Percentiles rank a stretch among this genome's conserved stretches.
phyloP scores from a whole-genome alignment of 2,113 vertebrate species.

The Passer montanus region DNA sequence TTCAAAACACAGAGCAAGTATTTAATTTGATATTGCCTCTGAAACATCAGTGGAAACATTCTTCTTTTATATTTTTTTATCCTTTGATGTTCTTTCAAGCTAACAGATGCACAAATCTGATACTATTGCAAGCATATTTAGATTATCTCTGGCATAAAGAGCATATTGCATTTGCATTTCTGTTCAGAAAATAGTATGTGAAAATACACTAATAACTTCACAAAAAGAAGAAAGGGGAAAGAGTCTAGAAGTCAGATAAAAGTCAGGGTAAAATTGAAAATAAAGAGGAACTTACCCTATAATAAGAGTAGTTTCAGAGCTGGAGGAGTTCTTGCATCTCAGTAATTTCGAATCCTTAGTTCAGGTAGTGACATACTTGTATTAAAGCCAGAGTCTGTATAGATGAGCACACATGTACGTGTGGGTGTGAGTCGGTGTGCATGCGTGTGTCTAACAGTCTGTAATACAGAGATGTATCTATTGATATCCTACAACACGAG shows the following conservation, averaged over 20 bases:
- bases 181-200: slow-evolving; percentile 42
- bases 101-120: slow-evolving; percentile 41
- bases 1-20: slow-evolving; percentile 42
- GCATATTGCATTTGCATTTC: slow-evolving; percentile 37
- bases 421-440: not conserved
- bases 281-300: slow-evolving; percentile 75
- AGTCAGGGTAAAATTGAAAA: not conserved
- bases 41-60: not conserved
- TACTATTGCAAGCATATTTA: slow-evolving; percentile 30
- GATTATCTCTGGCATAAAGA: not conserved
- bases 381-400: slow-evolving; percentile 41
- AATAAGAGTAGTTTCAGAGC: slow-evolving; percentile 50
- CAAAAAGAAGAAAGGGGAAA: not conserved
- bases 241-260: not conserved
- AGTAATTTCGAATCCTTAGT: slow-evolving; percentile 56
- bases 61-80: slow-evolving; percentile 28
- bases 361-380: slow-evolving; percentile 65
- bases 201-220: not conserved
- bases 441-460: not conserved
- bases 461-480: slow-evolving; percentile 18
- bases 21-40: slow-evolving; percentile 44
- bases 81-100: slow-evolving; percentile 57
- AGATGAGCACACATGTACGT: not conserved
- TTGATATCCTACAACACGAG: slow-evolving; percentile 53
- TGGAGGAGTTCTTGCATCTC: slow-evolving; percentile 48